phyloP scores from a whole-genome alignment of 1,140 invertebrate species.

The Spodoptera frugiperda region DNA sequence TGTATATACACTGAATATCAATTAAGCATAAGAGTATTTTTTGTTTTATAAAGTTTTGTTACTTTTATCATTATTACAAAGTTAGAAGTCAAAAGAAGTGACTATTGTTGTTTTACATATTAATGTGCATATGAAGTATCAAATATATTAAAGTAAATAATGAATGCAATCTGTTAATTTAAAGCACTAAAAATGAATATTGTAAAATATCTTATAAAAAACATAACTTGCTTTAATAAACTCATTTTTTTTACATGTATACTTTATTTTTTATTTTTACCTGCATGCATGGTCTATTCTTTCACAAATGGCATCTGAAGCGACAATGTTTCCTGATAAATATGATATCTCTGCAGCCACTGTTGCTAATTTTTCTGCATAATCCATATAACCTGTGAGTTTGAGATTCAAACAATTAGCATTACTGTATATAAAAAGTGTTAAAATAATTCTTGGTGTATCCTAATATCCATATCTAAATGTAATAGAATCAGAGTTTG shows the following conservation, averaged over 20 bases:
- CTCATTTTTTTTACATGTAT: constrained; percentile 59
- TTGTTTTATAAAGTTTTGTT: constrained; percentile 56
- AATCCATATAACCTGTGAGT: constrained; percentile 81
- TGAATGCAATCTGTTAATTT: constrained; percentile 47
- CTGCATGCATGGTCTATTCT: constrained; percentile 80
- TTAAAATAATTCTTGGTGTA: no score
- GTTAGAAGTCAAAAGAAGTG: constrained; percentile 61
- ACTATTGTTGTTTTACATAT: constrained; percentile 61
- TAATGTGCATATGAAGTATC: constrained; percentile 41
- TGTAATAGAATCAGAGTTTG: no score
- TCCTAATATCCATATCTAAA: no score
- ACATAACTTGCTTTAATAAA: constrained; percentile 77
- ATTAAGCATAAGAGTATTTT: constrained; percentile 46
- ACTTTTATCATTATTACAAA: constrained; percentile 59
- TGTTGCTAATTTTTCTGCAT: constrained; percentile 84
- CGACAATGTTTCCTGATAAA: constrained; percentile 80
- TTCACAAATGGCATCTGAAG: constrained; percentile 85
- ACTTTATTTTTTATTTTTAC: constrained; percentile 60
- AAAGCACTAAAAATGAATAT: constrained; percentile 47
- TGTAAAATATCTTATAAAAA: constrained; percentile 57
- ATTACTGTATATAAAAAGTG: no score
- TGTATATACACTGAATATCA: constrained; percentile 56
- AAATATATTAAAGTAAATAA: constrained; percentile 43
- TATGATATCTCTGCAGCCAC: constrained; percentile 84
- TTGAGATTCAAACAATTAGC: background rate